Evolutionary conservation across 2,888 invertebrate species (phyloP).

Genomic region (Catocala fraxini): DNA sequence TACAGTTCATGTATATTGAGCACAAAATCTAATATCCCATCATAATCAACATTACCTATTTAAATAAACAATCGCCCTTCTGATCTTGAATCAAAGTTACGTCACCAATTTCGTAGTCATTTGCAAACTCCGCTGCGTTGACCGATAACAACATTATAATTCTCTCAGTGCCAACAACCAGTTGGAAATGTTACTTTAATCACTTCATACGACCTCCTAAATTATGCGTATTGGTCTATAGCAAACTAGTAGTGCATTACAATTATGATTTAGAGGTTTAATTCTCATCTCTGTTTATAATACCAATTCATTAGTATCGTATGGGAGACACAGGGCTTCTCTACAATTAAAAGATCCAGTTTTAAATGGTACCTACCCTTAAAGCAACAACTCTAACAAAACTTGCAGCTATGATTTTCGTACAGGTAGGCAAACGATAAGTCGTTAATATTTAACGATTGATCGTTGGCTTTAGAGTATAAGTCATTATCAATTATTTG

Average conservation of each 20-base stretch:
- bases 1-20: no score
- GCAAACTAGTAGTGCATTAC: slow-evolving; percentile 66
- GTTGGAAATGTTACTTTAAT: slow-evolving; percentile 84
- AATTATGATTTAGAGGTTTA: slow-evolving; percentile 72
- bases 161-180: slow-evolving; percentile 68
- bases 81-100: slow-evolving; percentile 41
- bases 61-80: slow-evolving; percentile 21
- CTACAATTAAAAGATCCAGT: no score
- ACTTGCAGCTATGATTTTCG: no score
- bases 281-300: slow-evolving; percentile 33
- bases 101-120: slow-evolving; percentile 43
- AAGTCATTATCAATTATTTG: no score
- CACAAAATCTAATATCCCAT: no score
- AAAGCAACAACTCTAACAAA: no score
- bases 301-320: neutral
- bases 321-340: no score
- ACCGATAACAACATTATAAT: slow-evolving; percentile 82
- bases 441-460: no score
- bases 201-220: slow-evolving; percentile 79
- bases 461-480: no score
- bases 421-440: no score
- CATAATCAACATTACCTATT: neutral
- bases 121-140: slow-evolving; percentile 55
- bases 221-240: slow-evolving; percentile 76
- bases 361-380: no score